Evolutionary conservation across 2,888 invertebrate genomes (phyloP).

Genomic region (Linnaemya vulpina): DNA sequence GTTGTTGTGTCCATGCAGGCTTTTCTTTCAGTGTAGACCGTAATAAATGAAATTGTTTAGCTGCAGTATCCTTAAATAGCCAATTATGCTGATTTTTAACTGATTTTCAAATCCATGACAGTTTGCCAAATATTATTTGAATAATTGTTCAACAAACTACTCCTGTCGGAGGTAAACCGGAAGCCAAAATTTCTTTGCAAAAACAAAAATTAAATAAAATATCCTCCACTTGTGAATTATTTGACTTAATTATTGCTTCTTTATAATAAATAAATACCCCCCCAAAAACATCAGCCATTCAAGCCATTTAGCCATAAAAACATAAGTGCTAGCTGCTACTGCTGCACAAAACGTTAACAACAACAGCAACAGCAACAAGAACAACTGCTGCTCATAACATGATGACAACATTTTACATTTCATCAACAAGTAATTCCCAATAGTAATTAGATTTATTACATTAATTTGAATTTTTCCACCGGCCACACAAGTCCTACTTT

Average conservation of each 20-base stretch:
- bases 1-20: too few relatives aligned
- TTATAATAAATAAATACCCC: background rate
- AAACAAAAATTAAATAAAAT: background rate
- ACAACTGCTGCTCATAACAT: constrained; percentile 10
- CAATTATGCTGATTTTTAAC: background rate
- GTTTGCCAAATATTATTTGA: background rate
- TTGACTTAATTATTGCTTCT: background rate
- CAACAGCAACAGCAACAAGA: background rate
- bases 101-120: background rate
- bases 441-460: constrained; percentile 70
- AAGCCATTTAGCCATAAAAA: constrained; percentile 39
- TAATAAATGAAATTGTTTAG: too few relatives aligned
- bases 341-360: background rate
- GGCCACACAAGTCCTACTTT: constrained; percentile 38
- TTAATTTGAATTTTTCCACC: constrained; percentile 67
- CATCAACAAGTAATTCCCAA: constrained; percentile 65
- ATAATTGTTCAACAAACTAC: background rate
- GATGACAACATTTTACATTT: constrained; percentile 62
- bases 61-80: background rate
- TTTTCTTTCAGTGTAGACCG: too few relatives aligned
- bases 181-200: background rate
- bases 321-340: constrained; percentile 7
- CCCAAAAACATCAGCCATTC: constrained; percentile 20
- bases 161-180: background rate
- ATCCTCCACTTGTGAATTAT: constrained; percentile 15